Percentiles rank a stretch among this genome's conserved stretches.
These are phyloP conservation scores for Atrichornis clamosus DNA, from an alignment of 2,113 vertebrate species.

Conservation along the genomic window DNA sequence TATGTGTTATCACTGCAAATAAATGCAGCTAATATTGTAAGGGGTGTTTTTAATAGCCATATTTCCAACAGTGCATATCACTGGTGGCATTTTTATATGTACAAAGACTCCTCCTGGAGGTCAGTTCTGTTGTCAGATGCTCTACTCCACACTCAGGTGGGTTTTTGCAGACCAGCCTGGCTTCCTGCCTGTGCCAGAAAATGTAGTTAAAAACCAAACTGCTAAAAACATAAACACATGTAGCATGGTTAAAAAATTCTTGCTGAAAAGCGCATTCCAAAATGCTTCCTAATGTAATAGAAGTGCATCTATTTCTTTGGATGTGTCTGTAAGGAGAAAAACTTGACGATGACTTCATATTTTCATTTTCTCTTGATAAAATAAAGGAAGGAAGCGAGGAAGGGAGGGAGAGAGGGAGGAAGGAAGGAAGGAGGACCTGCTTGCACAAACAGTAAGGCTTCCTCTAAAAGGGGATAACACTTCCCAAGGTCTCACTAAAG, in stretches of 20 bases:
- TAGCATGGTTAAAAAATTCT: neutral
- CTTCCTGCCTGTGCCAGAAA: neutral
- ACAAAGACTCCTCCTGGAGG: conserved; percentile 66
- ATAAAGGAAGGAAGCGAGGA: neutral
- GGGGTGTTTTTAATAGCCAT: neutral
- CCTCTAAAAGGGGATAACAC: fast-evolving
- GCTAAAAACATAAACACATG: neutral
- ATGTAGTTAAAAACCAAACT: neutral
- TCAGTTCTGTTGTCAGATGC: conserved; percentile 25
- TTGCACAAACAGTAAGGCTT: neutral
- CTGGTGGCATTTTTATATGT: conserved; percentile 4
- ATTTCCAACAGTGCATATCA: neutral
- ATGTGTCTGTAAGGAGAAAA: neutral
- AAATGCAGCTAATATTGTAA: neutral
- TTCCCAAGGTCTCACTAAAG: neutral
- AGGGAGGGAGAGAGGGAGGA: too few species aligned
- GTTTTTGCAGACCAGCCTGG: neutral
- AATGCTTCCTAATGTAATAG: neutral
- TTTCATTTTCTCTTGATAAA: neutral
- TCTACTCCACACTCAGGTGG: neutral
- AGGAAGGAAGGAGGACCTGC: too few species aligned
- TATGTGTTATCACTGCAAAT: neutral
- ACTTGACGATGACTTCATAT: fast-evolving
- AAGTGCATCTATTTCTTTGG: neutral
- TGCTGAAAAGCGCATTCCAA: neutral